Conservation (phyloP, 1,140 invertebrate species). For the Brachionus manjavacas region DNA sequence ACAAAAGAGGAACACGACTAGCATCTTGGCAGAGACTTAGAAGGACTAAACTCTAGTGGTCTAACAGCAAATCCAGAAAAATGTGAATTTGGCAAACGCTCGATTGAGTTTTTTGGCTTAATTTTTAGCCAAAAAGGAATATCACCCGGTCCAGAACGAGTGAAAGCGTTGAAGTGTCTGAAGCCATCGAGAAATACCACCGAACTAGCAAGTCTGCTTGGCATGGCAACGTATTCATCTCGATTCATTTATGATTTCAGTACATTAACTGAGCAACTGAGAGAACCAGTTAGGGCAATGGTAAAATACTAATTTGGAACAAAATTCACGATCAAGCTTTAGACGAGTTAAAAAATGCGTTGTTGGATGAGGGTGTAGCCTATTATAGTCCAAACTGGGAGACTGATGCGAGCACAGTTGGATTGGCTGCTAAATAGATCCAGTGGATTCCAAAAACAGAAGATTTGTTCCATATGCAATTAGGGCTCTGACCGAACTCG, state of each 20-base stretch:
- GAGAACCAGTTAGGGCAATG: not conserved
- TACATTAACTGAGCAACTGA: conserved; percentile 47
- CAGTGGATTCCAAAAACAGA: not conserved
- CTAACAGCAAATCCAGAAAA: not conserved
- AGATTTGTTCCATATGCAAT: conserved; percentile 47
- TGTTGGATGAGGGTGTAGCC: not conserved
- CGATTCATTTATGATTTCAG: conserved; percentile 52
- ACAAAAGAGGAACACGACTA: not conserved
- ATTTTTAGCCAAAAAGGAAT: not conserved
- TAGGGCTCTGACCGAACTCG: conserved; percentile 25
- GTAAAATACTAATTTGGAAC: not conserved
- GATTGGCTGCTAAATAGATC: not conserved
- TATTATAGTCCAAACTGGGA: not conserved
- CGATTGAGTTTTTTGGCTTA: not conserved
- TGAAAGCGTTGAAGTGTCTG: not conserved
- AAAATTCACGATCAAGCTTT: not conserved
- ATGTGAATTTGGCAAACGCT: not conserved
- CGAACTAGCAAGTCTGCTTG: conserved; percentile 44
- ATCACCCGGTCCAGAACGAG: not conserved
- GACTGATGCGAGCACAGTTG: not conserved
- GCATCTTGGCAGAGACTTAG: not conserved
- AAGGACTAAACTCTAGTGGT: not conserved
- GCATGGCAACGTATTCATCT: conserved; percentile 52
- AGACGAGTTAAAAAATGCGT: not conserved
- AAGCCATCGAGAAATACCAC: not conserved